These are phyloP conservation scores for Tetranychus piercei DNA, from an alignment of 2,888 invertebrate species.

Conservation along the genomic window DNA sequence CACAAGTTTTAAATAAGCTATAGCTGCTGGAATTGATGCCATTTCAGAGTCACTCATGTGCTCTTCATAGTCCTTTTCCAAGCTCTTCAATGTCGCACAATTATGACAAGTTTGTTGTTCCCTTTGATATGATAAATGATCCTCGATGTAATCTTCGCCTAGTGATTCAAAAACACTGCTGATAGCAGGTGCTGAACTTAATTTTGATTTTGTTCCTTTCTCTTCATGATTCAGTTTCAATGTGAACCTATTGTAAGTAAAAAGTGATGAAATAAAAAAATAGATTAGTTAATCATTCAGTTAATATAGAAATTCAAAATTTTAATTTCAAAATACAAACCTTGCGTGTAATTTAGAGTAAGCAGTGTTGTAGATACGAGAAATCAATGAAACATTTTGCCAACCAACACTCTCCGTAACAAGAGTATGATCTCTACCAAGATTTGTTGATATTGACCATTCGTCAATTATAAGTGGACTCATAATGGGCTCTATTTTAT, in stretches of 20 bases:
- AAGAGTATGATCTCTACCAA: conserved; percentile 19
- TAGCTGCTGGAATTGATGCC: conserved; percentile 37
- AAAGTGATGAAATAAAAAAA: not conserved
- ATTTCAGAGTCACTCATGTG: conserved; percentile 13
- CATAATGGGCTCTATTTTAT: conserved; percentile 15
- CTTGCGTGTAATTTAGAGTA: conserved; percentile 20
- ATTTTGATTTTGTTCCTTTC: conserved; percentile 4
- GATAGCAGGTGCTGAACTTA: not conserved
- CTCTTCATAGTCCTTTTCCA: conserved; percentile 15
- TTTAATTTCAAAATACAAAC: not conserved
- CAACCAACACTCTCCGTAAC: conserved; percentile 18
- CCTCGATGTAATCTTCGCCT: conserved; percentile 15
- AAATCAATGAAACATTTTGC: conserved; percentile 22
- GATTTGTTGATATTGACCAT: conserved; percentile 16
- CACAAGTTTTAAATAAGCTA: conserved; percentile 45
- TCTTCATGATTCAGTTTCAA: conserved; percentile 10
- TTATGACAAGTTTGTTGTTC: conserved; percentile 19
- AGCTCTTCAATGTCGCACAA: conserved; percentile 10
- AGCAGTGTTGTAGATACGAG: conserved; percentile 19
- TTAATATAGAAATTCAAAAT: not conserved
- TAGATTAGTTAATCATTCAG: not conserved
- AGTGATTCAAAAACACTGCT: conserved; percentile 4
- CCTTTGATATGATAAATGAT: not conserved
- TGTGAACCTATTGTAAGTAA: not conserved
- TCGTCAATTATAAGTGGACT: conserved; percentile 16